Evolutionary conservation across 2,797 vertebrate genomes (phyloP), one percentile per base, ranked within the genome.

Genomic region (Onychomys torridus): DNA sequence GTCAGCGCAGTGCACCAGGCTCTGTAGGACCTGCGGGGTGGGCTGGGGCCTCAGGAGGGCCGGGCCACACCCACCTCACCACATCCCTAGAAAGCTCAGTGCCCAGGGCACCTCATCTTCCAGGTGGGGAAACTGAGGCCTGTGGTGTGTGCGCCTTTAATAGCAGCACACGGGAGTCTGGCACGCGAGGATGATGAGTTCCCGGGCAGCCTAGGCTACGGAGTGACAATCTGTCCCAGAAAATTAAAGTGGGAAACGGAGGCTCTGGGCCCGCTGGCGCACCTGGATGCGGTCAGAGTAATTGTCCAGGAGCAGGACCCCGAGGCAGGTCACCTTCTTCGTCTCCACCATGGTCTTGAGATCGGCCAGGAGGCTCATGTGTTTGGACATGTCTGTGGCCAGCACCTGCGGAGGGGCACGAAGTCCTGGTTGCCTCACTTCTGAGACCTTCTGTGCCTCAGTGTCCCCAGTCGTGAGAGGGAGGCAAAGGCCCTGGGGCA

Each of bases 311-410:
- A 99, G 98, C 96, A 99, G 98, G 43, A 99, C 99, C 83, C 99
- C 99, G 2, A 99, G 99, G 95, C 99, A 99, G 4, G 99, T 99
- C 98, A 99, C 99, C 97, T 99, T 99, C 98, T 99, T 99, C 76
- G 99, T 99, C 98, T 99, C 99, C 97, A 99, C 99, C 99, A 99
- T 99, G 0, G 99, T 99, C 98, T 99, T 99, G 77, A 99, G 99
- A 98, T 99, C 99, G 7, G 99, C 99, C 98, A 99, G 97, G 97
- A 99, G 99, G 98, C 98, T 99, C 99, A 99, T 99, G 98, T 99
- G 99, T 98, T 99, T 99, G 67, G 99, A 99, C 99, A 99, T 99
- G 96, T 99, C 99, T 1, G 99, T 99, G 65, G 99, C 99, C 98
- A 99, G 98, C 96, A 99, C 99, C 99, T 99, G 25, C 63, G 34